A percentile compares a stretch with the other conserved stretches of the same genome.
phyloP scores from a whole-genome alignment of 2,797 vertebrate genomes.

The Rhinoraja longicauda region DNA sequence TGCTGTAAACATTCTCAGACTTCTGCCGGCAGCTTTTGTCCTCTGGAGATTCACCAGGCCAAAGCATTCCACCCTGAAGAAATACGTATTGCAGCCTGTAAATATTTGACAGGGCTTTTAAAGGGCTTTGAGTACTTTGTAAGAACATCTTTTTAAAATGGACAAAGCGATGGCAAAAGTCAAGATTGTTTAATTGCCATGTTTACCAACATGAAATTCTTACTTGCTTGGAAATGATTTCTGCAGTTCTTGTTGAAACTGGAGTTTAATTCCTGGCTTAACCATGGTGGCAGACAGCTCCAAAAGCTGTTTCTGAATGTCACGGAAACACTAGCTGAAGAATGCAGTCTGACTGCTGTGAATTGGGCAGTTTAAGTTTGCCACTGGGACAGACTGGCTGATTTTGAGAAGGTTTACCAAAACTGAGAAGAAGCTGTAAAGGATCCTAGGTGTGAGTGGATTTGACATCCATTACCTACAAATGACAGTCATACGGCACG shows the following conservation, averaged over 20 bases:
- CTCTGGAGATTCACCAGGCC: not conserved
- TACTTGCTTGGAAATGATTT: not conserved
- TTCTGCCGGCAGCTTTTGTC: not conserved
- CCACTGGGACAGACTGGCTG: not conserved
- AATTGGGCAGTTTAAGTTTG: not conserved
- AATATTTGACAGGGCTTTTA: not conserved
- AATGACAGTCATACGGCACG: too few relatives aligned
- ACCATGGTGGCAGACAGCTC: not conserved
- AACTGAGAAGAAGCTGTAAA: not conserved
- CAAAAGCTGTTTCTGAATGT: not conserved
- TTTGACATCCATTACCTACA: not conserved
- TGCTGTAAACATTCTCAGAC: not conserved
- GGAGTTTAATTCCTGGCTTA: not conserved
- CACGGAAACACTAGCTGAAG: too few relatives aligned
- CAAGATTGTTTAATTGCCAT: too few relatives aligned
- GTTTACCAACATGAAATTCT: too few relatives aligned
- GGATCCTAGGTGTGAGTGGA: not conserved
- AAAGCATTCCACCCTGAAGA: not conserved
- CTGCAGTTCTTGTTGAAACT: not conserved
- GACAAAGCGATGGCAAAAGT: not conserved
- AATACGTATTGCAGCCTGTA: not conserved
- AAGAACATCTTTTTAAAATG: not conserved
- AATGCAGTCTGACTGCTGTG: not conserved
- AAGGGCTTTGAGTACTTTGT: not conserved
- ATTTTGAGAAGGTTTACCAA: not conserved